These are phyloP conservation scores for Chiloscyllium plagiosum DNA, from an alignment of 2,113 vertebrate species.

Conservation along the genomic window DNA sequence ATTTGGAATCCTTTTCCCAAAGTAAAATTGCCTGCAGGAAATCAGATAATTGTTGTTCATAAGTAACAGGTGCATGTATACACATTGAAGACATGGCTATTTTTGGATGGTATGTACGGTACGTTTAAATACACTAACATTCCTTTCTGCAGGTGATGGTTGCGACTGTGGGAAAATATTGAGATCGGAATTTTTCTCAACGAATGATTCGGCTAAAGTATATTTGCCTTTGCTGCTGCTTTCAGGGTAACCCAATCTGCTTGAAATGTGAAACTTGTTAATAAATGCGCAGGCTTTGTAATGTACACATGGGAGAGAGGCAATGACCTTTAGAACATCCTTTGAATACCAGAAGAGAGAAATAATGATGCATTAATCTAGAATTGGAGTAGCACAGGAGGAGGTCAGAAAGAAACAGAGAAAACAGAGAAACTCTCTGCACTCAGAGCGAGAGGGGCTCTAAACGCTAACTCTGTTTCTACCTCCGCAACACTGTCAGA, in stretches of 20 bases:
- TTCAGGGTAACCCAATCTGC: background rate
- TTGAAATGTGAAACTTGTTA: slow-evolving; percentile 9
- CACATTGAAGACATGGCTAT: slow-evolving; percentile 2
- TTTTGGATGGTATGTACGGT: slow-evolving; percentile 17
- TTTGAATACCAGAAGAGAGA: slow-evolving; percentile 12
- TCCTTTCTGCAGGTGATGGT: slow-evolving; percentile 17
- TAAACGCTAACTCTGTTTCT: too few species aligned
- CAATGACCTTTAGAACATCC: slow-evolving; percentile 5
- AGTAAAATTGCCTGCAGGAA: background rate
- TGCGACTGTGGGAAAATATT: slow-evolving; percentile 10
- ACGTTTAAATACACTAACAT: background rate
- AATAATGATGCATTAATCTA: background rate
- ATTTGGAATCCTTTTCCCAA: background rate
- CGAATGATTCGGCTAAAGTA: background rate
- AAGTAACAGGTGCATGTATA: slow-evolving; percentile 32
- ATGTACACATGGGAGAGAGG: slow-evolving; percentile 20
- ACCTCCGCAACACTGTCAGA: too few species aligned
- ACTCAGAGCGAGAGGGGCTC: too few species aligned
- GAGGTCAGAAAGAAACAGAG: background rate
- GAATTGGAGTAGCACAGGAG: background rate
- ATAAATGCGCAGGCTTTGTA: background rate
- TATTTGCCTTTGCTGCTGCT: background rate
- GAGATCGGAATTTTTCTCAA: background rate
- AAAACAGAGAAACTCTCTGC: too few species aligned
- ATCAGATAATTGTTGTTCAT: background rate